Percentiles rank a stretch among this genome's conserved stretches.
Conservation (phyloP, 1,140 invertebrate species). For the Plutomurus gul region DNA sequence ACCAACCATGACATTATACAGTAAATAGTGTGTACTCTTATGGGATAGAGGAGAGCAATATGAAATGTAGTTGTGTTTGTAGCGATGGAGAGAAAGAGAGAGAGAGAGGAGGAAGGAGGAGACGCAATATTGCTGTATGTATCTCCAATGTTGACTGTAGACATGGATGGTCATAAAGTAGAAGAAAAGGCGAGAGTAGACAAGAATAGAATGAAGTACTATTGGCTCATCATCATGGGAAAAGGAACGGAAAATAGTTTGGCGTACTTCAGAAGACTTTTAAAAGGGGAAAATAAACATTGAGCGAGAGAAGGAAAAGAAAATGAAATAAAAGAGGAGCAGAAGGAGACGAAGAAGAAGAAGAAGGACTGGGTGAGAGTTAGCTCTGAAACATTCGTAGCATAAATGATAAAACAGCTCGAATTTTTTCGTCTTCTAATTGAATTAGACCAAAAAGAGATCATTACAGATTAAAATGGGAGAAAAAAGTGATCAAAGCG, state of each 20-base stretch:
- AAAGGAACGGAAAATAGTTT: conserved; percentile 11
- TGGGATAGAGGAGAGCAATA: neutral
- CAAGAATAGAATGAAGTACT: conserved; percentile 11
- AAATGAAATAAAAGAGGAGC: neutral
- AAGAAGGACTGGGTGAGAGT: conserved; percentile 20
- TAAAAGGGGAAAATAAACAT: conserved; percentile 20
- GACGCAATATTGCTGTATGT: too few relatives aligned
- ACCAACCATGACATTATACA: neutral
- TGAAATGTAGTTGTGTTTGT: neutral
- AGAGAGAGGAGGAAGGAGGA: neutral
- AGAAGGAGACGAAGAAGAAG: neutral
- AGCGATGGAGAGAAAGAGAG: neutral
- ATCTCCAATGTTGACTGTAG: conserved; percentile 10
- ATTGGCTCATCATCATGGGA: conserved; percentile 28
- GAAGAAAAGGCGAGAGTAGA: neutral
- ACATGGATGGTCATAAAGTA: conserved; percentile 7
- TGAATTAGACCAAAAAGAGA: conserved; percentile 53
- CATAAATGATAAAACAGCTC: conserved; percentile 35
- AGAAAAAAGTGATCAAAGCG: conserved; percentile 53
- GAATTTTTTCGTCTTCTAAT: conserved; percentile 51
- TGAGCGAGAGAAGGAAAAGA: neutral
- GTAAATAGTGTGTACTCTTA: neutral
- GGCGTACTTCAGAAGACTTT: conserved; percentile 10
- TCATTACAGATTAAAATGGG: conserved; percentile 54
- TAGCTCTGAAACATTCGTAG: conserved; percentile 17